Evolutionary conservation across 2,113 vertebrate species (phyloP).

Genomic region (Lycaon pictus): DNA sequence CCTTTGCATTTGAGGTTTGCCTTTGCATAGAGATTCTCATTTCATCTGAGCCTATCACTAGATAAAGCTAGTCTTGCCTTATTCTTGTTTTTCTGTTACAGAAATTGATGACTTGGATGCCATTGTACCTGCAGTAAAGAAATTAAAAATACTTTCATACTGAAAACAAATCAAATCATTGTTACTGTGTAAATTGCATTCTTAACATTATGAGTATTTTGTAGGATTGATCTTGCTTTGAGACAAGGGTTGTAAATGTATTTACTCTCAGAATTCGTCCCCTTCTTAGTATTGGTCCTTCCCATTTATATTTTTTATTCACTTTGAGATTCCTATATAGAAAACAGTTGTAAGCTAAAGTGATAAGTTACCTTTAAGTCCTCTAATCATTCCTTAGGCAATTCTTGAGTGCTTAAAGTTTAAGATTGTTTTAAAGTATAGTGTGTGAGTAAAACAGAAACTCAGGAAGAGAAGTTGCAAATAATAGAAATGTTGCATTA

Average conservation of each 20-base stretch:
- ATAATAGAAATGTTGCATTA: neutral
- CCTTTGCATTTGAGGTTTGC: neutral
- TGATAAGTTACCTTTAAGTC: slow-evolving; percentile 54
- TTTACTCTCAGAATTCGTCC: slow-evolving; percentile 56
- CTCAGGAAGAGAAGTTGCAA: neutral
- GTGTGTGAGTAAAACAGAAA: slow-evolving; percentile 46
- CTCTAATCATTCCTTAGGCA: slow-evolving; percentile 59
- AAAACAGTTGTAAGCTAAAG: slow-evolving; percentile 57
- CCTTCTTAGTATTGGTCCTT: slow-evolving; percentile 41
- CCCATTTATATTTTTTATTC: slow-evolving; percentile 44
- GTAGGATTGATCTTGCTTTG: slow-evolving; percentile 53
- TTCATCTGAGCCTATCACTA: slow-evolving; percentile 32
- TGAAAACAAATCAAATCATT: slow-evolving; percentile 79
- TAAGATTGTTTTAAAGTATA: slow-evolving; percentile 56
- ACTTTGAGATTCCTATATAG: slow-evolving; percentile 52
- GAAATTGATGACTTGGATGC: slow-evolving; percentile 90
- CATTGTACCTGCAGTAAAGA: slow-evolving; percentile 90
- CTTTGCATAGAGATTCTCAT: slow-evolving; percentile 12
- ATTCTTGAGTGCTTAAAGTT: slow-evolving; percentile 54
- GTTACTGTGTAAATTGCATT: slow-evolving; percentile 81
- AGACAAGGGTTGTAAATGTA: slow-evolving; percentile 54
- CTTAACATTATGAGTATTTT: slow-evolving; percentile 68
- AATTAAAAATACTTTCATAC: slow-evolving; percentile 86
- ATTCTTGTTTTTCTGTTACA: slow-evolving; percentile 85
- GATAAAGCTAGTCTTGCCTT: slow-evolving; percentile 23